These are phyloP conservation scores for Setipinna tenuifilis DNA, from an alignment of 2,797 vertebrate genomes.

Conservation along the genomic window DNA sequence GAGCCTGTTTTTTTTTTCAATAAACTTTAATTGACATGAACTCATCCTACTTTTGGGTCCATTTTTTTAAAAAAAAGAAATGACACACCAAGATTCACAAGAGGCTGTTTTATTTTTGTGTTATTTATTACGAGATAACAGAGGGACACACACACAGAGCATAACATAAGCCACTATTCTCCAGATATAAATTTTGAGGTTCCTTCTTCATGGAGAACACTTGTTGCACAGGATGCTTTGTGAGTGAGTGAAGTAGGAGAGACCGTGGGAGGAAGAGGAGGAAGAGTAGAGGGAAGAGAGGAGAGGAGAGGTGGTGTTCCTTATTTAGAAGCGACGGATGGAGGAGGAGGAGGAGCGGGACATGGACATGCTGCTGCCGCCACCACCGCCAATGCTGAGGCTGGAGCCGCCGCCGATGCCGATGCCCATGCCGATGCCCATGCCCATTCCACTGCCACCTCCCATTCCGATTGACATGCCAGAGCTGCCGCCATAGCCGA, in stretches of 20 bases:
- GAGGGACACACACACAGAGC: too few species aligned
- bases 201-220: neutral
- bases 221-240: too few species aligned
- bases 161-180: too few species aligned
- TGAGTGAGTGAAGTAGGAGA: neutral
- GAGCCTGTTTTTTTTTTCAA: too few species aligned
- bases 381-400: constrained; percentile 57
- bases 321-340: constrained; percentile 28
- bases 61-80: too few species aligned
- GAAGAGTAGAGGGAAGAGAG: constrained; percentile 26
- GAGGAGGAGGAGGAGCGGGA: constrained; percentile 21
- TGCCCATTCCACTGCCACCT: constrained; percentile 23
- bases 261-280: constrained; percentile 3
- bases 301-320: neutral
- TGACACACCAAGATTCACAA: too few species aligned
- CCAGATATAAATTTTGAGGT: too few species aligned
- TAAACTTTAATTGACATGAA: too few species aligned
- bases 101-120: too few species aligned
- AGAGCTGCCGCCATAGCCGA: too few species aligned
- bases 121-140: too few species aligned
- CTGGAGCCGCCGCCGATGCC: constrained; percentile 49
- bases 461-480: neutral
- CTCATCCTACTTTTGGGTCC: too few species aligned
- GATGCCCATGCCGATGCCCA: constrained; percentile 55
- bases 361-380: constrained; percentile 50